These are phyloP conservation scores for Gastrophysa polygoni DNA, from an alignment of 2,888 invertebrate species.

Conservation along the genomic window DNA sequence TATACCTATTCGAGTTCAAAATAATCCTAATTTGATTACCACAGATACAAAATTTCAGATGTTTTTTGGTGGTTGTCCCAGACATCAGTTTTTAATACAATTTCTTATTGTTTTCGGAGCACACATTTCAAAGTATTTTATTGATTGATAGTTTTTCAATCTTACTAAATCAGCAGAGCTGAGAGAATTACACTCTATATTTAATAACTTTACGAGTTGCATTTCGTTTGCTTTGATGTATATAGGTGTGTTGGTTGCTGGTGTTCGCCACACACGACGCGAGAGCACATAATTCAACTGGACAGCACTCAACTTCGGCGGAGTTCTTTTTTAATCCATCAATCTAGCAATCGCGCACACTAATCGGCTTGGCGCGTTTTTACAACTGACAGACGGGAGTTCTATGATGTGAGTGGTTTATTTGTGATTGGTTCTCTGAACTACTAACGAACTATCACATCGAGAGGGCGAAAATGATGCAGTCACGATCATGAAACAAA, in stretches of 20 bases:
- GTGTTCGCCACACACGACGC: conserved; percentile 31
- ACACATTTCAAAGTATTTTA: too few relatives aligned
- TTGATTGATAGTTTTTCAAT: too few relatives aligned
- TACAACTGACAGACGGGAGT: conserved; percentile 29
- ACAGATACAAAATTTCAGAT: too few relatives aligned
- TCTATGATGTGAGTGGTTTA: background rate
- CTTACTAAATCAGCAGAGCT: too few relatives aligned
- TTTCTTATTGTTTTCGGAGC: too few relatives aligned
- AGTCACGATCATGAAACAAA: background rate
- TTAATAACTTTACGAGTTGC: background rate
- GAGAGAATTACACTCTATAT: background rate
- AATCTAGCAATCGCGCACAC: conserved; percentile 28
- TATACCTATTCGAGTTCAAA: too few relatives aligned
- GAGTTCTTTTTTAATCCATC: conserved; percentile 33
- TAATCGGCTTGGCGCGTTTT: conserved; percentile 34
- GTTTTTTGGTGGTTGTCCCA: too few relatives aligned
- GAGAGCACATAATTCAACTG: conserved; percentile 22
- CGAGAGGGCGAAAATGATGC: background rate
- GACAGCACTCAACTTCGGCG: conserved; percentile 26
- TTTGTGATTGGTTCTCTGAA: background rate
- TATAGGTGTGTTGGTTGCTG: conserved; percentile 26
- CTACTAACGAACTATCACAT: background rate
- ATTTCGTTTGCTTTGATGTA: conserved; percentile 10
- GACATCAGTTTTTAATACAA: too few relatives aligned
- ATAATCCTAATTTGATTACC: too few relatives aligned